A percentile compares a stretch with the other conserved stretches of the same genome.
Conservation (phyloP, 2,888 invertebrate species). For the Drosophila mettleri region DNA sequence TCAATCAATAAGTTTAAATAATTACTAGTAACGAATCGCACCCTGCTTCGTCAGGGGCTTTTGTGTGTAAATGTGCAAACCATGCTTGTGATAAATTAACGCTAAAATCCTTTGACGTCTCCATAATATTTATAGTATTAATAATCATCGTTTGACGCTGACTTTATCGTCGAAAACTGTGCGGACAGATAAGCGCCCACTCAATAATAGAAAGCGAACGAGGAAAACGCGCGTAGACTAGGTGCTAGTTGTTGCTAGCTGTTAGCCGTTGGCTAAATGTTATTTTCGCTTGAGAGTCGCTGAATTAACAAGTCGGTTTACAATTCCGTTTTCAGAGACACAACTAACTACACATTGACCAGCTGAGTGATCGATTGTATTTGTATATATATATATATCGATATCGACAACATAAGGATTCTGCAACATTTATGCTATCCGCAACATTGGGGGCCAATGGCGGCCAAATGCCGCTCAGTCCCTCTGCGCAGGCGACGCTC, state of each 20-base stretch:
- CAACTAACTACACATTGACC: constrained; percentile 38
- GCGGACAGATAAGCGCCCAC: constrained; percentile 40
- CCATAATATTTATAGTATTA: constrained; percentile 77
- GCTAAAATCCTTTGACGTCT: constrained; percentile 73
- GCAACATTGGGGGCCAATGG: constrained; percentile 81
- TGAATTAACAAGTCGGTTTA: constrained; percentile 60
- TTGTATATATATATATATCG: not conserved
- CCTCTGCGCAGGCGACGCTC: constrained; percentile 85
- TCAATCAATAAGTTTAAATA: constrained; percentile 2
- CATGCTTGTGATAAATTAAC: constrained; percentile 64
- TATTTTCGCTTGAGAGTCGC: constrained; percentile 63
- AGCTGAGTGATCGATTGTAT: constrained; percentile 7
- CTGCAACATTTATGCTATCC: constrained; percentile 78
- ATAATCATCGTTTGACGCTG: constrained; percentile 68
- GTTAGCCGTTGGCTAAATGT: constrained; percentile 35
- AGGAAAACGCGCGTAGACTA: constrained; percentile 29
- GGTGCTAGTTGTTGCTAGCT: constrained; percentile 21
- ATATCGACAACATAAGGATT: constrained; percentile 10
- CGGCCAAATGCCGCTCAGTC: constrained; percentile 83
- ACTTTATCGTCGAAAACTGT: constrained; percentile 58
- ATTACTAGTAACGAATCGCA: constrained; percentile 3
- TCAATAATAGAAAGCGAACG: constrained; percentile 41
- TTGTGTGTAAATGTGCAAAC: constrained; percentile 21
- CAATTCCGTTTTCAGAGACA: constrained; percentile 56
- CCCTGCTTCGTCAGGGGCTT: not conserved